Percentiles rank a stretch among this genome's conserved stretches.
These are phyloP conservation scores for Xiphorhynchus elegans DNA, from an alignment of 2,113 vertebrate genomes.

Conservation along the genomic window DNA sequence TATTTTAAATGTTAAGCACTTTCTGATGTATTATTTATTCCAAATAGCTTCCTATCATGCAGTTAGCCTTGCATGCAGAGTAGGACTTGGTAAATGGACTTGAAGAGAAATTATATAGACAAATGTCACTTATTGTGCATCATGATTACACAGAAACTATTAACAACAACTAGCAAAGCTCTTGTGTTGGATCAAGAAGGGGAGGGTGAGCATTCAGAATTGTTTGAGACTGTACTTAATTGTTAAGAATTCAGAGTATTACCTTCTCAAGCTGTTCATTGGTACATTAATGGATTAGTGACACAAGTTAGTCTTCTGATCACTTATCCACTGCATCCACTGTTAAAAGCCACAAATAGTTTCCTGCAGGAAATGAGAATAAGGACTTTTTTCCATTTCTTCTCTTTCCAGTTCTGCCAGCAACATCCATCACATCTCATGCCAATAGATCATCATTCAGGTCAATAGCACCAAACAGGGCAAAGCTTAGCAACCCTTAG, in stretches of 20 bases:
- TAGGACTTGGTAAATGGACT: neutral
- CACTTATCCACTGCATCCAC: neutral
- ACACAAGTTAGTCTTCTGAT: neutral
- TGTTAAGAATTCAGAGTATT: neutral
- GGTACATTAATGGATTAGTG: neutral
- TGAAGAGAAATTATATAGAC: neutral
- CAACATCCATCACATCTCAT: conserved; percentile 1
- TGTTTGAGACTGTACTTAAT: neutral
- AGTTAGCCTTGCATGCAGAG: neutral
- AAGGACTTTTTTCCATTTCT: neutral
- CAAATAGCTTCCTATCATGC: neutral
- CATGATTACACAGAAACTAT: neutral
- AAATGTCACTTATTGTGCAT: neutral
- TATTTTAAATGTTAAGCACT: neutral
- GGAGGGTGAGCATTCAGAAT: neutral
- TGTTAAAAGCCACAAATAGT: neutral
- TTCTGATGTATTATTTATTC: neutral
- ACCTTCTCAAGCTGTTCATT: neutral
- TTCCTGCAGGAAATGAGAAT: conserved; percentile 9
- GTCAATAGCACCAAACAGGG: conserved; percentile 40
- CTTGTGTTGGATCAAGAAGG: neutral
- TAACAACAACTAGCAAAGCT: neutral
- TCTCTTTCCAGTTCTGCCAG: neutral
- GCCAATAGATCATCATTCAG: conserved; percentile 55
- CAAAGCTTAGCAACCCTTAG: conserved; percentile 41